Base-by-base conservation (phyloP, 2,113 vertebrate species). In the Epinephelus lanceolatus region DNA sequence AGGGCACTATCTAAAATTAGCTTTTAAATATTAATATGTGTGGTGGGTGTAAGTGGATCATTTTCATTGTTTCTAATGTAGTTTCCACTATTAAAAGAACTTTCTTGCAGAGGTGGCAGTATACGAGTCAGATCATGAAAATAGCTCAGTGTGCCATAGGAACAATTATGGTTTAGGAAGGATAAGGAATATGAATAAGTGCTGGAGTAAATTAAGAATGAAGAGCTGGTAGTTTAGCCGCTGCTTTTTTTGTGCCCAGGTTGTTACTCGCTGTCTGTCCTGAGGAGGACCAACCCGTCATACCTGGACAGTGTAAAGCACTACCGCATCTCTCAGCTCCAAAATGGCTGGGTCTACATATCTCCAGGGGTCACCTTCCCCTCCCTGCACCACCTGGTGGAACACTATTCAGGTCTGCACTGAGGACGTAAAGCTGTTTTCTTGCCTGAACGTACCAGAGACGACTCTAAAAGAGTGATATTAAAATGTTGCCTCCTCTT, bases 331-430 rank as follows among this genome's bases (percentile, higher is more conserved):
- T 84, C 92, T 18, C 59, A 56, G 27, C 90, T 97, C 49, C 93
- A 93, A 5, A 98, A 97, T 0, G 93, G 95, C 77, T 97, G 96
- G 96, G 73, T 97, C 59, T 97, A 96, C 91, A 96, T 98, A 81
- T 95, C 96, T 0, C 95, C 96, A 0, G 21, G 94, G 2, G 91
- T 96, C 85, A 96, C 97, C 52, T 97, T 98, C 86, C 90, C 96
- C 57, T 95, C 95, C 0, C 93, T 98, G 61, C 94, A 93, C 0
- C 92, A 94, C 45, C 91, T 97, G 68, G 97, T 98, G 80, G 94
- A 97, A 13, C 95, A 96, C 89, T 97, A 97, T 83, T 95, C 96
- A 0, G 96, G 96, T 97, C 87, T 55, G 59, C 23, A 7, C 23
- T 10, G n/a, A 71, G 14, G 19, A 52, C 45, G 17, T 37, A 1